Percentiles rank a stretch among this genome's conserved stretches.
Evolutionary conservation across 1,140 invertebrate species (phyloP).

Genomic region (Delia radicum): DNA sequence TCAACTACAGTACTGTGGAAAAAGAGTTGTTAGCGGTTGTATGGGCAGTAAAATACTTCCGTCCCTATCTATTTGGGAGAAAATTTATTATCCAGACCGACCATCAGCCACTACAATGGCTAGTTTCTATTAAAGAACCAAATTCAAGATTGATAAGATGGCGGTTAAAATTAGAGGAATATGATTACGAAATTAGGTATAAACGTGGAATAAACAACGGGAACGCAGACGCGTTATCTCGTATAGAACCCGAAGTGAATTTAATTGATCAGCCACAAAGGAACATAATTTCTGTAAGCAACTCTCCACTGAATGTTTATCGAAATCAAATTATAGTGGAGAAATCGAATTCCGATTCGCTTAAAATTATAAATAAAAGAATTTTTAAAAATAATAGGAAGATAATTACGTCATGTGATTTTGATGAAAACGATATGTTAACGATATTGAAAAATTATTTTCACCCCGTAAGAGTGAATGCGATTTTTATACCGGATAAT

Average conservation of each 20-base stretch:
- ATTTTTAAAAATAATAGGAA: slow-evolving; percentile 5
- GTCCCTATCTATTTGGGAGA: slow-evolving; percentile 15
- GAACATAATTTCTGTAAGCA: neutral
- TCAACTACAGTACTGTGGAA: neutral
- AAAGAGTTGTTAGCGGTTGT: slow-evolving; percentile 19
- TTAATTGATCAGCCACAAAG: neutral
- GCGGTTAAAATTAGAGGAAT: slow-evolving; percentile 18
- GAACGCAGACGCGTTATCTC: slow-evolving; percentile 15
- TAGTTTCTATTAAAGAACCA: neutral
- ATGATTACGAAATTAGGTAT: slow-evolving; percentile 21
- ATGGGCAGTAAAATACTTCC: slow-evolving; percentile 15
- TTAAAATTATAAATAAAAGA: neutral
- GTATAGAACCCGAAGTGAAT: neutral
- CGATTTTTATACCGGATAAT: neutral
- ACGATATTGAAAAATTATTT: neutral
- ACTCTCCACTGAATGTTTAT: neutral
- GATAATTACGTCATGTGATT: neutral
- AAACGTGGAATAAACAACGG: slow-evolving; percentile 22
- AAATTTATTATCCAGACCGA: slow-evolving; percentile 19
- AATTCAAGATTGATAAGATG: slow-evolving; percentile 30
- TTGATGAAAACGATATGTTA: neutral
- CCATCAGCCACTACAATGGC: neutral
- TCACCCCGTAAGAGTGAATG: neutral
- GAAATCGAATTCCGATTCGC: neutral
- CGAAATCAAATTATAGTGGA: slow-evolving; percentile 1